Percentiles rank a stretch among this genome's conserved stretches.
These are phyloP conservation scores for Pipistrellus pygmaeus DNA, from an alignment of 2,797 vertebrate genomes.

Conservation along the genomic window DNA sequence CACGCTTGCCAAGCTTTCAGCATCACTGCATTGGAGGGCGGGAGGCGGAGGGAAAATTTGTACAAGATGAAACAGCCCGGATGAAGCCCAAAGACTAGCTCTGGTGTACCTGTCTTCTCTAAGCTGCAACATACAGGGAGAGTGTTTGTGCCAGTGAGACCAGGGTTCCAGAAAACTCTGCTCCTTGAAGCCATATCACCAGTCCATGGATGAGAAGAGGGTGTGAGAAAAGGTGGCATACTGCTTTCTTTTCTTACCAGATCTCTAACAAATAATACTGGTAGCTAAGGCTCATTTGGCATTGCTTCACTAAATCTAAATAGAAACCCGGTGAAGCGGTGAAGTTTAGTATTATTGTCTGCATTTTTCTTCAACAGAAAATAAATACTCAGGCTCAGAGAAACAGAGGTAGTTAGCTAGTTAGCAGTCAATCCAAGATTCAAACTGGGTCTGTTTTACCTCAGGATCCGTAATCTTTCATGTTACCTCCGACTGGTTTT, in stretches of 20 bases:
- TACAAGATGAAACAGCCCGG: constrained; percentile 45
- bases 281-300: background rate
- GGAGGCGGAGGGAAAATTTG: background rate
- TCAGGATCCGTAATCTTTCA: background rate
- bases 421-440: background rate
- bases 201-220: background rate
- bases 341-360: background rate
- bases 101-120: background rate
- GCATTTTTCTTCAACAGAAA: background rate
- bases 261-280: background rate
- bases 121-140: background rate
- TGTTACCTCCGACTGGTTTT: constrained; percentile 9
- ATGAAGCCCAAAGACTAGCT: constrained; percentile 18
- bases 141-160: background rate
- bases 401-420: background rate
- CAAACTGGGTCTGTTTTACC: background rate
- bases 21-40: background rate
- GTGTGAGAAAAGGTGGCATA: background rate
- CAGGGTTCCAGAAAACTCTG: background rate
- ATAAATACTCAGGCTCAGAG: background rate
- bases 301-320: background rate
- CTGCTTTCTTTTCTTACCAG: background rate
- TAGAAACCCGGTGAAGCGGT: background rate
- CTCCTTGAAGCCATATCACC: background rate
- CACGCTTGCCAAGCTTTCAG: constrained; percentile 55